These are phyloP conservation scores for Anoplolepis gracilipes DNA, from an alignment of 1,140 invertebrate genomes.

Conservation along the genomic window DNA sequence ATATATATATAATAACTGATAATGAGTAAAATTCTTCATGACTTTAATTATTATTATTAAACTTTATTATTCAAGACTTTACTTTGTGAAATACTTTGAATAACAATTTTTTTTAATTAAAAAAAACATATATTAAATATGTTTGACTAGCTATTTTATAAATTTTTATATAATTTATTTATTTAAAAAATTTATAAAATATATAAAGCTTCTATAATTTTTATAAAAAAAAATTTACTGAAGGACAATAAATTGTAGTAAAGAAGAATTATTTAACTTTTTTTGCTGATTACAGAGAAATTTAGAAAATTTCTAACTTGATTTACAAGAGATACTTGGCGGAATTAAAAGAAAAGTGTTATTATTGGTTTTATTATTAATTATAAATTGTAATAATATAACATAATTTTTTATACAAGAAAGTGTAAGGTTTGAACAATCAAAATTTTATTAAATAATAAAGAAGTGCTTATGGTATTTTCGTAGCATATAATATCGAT, in stretches of 20 bases:
- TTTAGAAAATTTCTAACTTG: background rate
- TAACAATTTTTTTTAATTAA: background rate
- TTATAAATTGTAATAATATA: background rate
- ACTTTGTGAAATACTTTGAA: background rate
- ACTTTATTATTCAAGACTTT: background rate
- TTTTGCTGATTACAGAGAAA: background rate
- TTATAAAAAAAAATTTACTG: background rate
- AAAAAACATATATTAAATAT: no score
- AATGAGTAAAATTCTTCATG: background rate
- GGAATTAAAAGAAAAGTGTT: background rate
- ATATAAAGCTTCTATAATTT: background rate
- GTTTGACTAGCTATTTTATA: no score
- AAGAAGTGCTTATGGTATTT: background rate
- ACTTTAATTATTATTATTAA: background rate
- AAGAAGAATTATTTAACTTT: background rate
- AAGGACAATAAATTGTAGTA: background rate
- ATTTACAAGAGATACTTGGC: background rate
- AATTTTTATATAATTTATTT: background rate
- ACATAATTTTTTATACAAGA: background rate
- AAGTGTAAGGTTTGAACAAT: background rate
- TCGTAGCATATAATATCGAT: background rate
- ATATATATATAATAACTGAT: no score
- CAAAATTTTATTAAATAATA: slow-evolving; percentile 12
- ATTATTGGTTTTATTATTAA: background rate
- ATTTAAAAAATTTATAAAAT: background rate